Evolutionary conservation across 2,113 vertebrate genomes (phyloP).

Genomic region (Rhinichthys klamathensis): DNA sequence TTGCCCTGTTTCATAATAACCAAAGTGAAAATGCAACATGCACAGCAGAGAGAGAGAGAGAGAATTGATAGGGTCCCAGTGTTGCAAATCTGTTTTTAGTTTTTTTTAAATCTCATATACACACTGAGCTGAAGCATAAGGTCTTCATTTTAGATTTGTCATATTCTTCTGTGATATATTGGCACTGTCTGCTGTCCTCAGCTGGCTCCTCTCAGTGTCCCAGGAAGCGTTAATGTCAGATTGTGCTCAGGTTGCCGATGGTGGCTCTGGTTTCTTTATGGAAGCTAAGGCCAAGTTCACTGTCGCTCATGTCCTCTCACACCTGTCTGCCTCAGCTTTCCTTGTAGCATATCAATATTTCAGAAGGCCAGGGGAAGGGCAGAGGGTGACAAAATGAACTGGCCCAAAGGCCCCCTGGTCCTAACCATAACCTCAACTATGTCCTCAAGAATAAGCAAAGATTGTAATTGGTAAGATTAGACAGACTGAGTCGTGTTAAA

Average conservation of each 20-base stretch:
- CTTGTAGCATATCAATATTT: constrained; percentile 53
- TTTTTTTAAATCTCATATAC: constrained; percentile 23
- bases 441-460: constrained; percentile 15
- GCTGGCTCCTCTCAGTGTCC: constrained; percentile 27
- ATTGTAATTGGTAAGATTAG: constrained; percentile 37
- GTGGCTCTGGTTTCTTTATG: constrained; percentile 31
- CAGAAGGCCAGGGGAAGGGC: constrained; percentile 43
- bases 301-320: constrained; percentile 49
- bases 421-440: background rate
- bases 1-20: constrained; percentile 54
- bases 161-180: background rate
- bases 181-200: background rate
- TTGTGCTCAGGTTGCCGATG: constrained; percentile 41
- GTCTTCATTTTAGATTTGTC: background rate
- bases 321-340: constrained; percentile 49
- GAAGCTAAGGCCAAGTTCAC: constrained; percentile 39
- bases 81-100: constrained; percentile 36
- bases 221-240: constrained; percentile 24
- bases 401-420: background rate
- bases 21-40: constrained; percentile 55
- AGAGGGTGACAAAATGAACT: constrained; percentile 30
- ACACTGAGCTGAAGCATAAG: constrained; percentile 5
- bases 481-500: background rate
- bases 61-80: constrained; percentile 30
- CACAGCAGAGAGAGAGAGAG: constrained; percentile 19